These are phyloP conservation scores for Idris sp. DNA, from an alignment of 1,140 invertebrate species.

Conservation along the genomic window DNA sequence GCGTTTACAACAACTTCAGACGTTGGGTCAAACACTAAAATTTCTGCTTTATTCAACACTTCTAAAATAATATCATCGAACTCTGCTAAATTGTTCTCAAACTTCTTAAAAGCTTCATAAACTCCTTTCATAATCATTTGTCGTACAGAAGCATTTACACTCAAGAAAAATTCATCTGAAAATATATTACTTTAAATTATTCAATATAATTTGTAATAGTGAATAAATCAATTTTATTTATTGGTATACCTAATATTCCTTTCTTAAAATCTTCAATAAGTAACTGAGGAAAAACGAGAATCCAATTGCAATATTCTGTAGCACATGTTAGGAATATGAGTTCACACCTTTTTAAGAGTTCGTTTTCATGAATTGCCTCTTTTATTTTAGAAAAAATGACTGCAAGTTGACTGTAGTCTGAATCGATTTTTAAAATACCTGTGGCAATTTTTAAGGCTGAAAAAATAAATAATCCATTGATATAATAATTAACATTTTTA, in stretches of 20 bases:
- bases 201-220: neutral
- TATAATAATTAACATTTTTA: no score
- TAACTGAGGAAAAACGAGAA: neutral
- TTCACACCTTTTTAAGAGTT: neutral
- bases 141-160: neutral
- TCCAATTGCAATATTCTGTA: conserved; percentile 12
- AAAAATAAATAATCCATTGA: no score
- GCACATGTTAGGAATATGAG: conserved; percentile 2
- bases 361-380: conserved; percentile 1
- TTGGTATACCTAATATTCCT: neutral
- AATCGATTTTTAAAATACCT: neutral
- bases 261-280: neutral
- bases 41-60: neutral
- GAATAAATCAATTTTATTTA: no score
- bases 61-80: no score
- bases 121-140: conserved; percentile 10
- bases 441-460: conserved; percentile 24
- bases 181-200: neutral
- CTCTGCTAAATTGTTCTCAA: conserved; percentile 2
- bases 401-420: neutral
- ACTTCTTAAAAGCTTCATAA: conserved; percentile 3
- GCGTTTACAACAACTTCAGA: neutral
- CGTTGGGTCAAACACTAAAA: neutral
- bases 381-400: neutral
- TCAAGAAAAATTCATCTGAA: conserved; percentile 17